Conservation (phyloP, 2,797 vertebrate genomes). For the Myotis myotis region DNA sequence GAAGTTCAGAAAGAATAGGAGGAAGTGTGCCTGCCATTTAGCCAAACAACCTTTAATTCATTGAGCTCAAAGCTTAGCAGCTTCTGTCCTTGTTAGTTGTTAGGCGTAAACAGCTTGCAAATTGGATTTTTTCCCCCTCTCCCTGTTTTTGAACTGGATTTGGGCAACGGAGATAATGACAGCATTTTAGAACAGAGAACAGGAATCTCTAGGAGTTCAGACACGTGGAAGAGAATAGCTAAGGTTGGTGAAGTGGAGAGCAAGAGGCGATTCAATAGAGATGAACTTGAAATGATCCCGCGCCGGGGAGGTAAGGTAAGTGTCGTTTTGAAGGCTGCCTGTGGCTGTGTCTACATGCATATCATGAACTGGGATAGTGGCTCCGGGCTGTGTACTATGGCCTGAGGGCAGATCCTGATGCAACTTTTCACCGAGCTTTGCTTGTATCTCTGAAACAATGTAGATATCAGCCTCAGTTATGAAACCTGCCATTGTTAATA, state of each 20-base stretch:
- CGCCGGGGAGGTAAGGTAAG: constrained; percentile 76
- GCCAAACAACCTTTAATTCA: constrained; percentile 90
- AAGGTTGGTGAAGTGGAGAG: background rate
- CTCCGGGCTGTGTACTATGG: background rate
- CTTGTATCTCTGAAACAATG: background rate
- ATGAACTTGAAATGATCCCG: background rate
- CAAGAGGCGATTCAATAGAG: background rate
- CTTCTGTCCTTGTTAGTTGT: constrained; percentile 69
- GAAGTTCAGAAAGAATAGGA: constrained; percentile 97
- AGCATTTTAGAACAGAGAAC: constrained; percentile 7
- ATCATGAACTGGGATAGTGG: background rate
- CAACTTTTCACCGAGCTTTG: background rate
- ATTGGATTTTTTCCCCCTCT: constrained; percentile 35
- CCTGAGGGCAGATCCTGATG: background rate
- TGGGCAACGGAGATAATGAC: background rate
- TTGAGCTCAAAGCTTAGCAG: constrained; percentile 81
- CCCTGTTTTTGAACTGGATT: constrained; percentile 43
- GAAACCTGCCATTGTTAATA: background rate
- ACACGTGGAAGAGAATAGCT: background rate
- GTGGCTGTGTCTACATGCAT: background rate
- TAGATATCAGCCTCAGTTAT: background rate
- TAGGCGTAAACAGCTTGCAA: constrained; percentile 72
- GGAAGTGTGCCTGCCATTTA: constrained; percentile 94
- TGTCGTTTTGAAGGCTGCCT: background rate
- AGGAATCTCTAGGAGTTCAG: constrained; percentile 37